Conservation (phyloP, 2,797 vertebrate genomes). For the Hemitrygon akajei region DNA sequence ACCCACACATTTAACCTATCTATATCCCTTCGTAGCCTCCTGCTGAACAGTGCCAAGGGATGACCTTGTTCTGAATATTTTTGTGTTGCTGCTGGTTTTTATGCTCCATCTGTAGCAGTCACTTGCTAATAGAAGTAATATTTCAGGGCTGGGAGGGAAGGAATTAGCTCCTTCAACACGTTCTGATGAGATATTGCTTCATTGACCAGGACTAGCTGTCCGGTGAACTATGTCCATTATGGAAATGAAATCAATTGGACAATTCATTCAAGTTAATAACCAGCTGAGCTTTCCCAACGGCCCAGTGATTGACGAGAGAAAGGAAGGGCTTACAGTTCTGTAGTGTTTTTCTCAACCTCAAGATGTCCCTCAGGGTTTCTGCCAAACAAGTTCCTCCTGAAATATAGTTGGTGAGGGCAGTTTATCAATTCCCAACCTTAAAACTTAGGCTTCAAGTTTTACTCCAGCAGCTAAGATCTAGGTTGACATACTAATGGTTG, state of each 20-base stretch:
- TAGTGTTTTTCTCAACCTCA: not conserved
- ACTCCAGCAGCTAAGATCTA: no score
- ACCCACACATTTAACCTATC: no score
- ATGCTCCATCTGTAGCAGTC: constrained; percentile 8
- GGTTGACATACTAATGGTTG: no score
- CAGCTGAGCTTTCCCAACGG: not conserved
- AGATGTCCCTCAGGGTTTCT: not conserved
- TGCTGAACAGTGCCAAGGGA: not conserved
- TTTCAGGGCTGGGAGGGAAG: not conserved
- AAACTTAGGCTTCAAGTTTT: no score
- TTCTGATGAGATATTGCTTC: not conserved
- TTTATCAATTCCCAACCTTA: no score
- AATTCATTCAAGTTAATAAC: not conserved
- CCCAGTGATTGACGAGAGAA: not conserved
- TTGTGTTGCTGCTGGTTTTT: constrained; percentile 1
- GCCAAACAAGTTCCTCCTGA: no score
- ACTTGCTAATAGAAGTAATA: constrained; percentile 22
- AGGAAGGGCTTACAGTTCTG: not conserved
- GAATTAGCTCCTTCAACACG: not conserved
- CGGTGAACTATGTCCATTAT: not conserved
- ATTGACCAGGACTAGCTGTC: not conserved
- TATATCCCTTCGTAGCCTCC: no score
- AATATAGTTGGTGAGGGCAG: no score
- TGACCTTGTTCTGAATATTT: constrained; percentile 9
- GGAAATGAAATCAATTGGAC: not conserved